These are phyloP conservation scores for Eulemur rubriventer DNA, from an alignment of 2,797 vertebrate species.

Conservation along the genomic window DNA sequence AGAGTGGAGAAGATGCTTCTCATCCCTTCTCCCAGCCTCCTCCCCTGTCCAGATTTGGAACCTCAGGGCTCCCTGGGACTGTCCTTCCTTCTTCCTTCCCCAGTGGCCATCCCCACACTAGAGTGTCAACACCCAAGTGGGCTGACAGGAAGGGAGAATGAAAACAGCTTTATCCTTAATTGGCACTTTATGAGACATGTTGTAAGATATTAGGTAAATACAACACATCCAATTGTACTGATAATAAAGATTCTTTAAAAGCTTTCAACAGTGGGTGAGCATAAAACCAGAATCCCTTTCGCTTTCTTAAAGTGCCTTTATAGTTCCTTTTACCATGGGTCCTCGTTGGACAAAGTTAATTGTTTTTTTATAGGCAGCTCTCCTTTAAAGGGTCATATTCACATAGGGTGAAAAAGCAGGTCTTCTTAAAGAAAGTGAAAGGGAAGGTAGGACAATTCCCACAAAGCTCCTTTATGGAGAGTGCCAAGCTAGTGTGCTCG, in stretches of 20 bases:
- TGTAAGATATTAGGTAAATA: not conserved
- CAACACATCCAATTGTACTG: not conserved
- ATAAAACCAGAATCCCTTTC: not conserved
- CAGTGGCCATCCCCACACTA: fast-evolving
- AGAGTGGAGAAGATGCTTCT: not conserved
- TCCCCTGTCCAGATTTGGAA: not conserved
- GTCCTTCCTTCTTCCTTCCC: not conserved
- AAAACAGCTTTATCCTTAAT: not conserved
- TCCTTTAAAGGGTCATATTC: not conserved
- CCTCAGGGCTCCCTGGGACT: not conserved
- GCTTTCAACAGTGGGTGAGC: not conserved
- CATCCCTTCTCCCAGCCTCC: not conserved
- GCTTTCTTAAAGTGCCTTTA: not conserved
- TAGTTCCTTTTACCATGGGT: not conserved
- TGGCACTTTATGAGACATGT: not conserved
- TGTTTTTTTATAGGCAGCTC: not conserved
- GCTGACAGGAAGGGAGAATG: not conserved
- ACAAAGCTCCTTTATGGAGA: not conserved
- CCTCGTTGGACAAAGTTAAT: not conserved
- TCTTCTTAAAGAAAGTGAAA: not conserved
- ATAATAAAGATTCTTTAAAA: not conserved
- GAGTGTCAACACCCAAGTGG: not conserved
- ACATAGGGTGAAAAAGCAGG: not conserved
- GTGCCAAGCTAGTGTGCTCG: not conserved
- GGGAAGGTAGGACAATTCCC: not conserved